These are phyloP conservation scores for Melanargia galathea DNA, from an alignment of 2,888 invertebrate species.

Conservation along the genomic window DNA sequence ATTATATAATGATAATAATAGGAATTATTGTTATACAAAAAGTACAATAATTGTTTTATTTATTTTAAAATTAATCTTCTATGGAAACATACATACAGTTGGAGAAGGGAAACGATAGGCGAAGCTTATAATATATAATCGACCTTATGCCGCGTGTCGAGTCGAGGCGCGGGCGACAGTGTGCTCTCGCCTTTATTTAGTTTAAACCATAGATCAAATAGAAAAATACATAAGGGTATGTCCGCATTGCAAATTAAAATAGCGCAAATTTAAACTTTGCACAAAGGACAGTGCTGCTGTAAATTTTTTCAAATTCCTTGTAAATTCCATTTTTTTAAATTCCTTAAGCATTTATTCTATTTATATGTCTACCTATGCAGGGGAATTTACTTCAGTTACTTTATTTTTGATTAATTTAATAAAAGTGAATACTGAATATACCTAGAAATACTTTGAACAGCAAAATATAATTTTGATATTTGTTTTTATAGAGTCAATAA, in stretches of 20 bases:
- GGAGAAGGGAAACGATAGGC: constrained; percentile 72
- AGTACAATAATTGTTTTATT: constrained; percentile 73
- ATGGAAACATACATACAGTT: constrained; percentile 62
- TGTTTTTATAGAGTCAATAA: not conserved
- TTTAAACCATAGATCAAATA: constrained; percentile 2
- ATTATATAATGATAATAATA: constrained; percentile 34
- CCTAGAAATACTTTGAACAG: too few species aligned
- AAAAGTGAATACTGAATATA: too few species aligned
- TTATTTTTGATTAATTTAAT: not conserved
- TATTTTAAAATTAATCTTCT: constrained; percentile 71
- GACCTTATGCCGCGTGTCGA: constrained; percentile 47
- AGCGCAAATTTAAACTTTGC: not conserved
- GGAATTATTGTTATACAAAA: constrained; percentile 73
- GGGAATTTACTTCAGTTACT: not conserved
- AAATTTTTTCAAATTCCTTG: not conserved
- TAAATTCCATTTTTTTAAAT: not conserved
- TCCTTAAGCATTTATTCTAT: too few species aligned
- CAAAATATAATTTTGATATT: too few species aligned
- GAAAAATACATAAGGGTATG: not conserved
- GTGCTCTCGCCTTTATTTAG: not conserved
- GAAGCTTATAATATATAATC: constrained; percentile 73
- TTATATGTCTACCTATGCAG: too few species aligned
- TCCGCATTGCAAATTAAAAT: not conserved
- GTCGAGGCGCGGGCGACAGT: constrained; percentile 43
- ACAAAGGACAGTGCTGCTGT: not conserved